Conservation (phyloP, 2,113 vertebrate species). For the Melospiza melodia region DNA sequence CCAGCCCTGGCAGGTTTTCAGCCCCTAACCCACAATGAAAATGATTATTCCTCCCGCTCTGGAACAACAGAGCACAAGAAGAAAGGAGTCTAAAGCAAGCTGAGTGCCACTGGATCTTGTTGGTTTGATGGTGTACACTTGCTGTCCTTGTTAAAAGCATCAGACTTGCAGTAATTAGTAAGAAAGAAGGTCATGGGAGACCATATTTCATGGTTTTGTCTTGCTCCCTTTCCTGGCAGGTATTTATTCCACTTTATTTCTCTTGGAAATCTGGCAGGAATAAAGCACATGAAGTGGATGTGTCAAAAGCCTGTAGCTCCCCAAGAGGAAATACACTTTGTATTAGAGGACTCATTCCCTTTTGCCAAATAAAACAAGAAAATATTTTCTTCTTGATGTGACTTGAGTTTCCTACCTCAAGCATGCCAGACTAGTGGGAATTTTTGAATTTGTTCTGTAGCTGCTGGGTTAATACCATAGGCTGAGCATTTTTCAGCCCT, state of each 20-base stretch:
- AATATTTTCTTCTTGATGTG: constrained; percentile 8
- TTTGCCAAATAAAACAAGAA: constrained; percentile 46
- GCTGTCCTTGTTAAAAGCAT: background rate
- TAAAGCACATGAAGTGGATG: background rate
- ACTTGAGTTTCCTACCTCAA: background rate
- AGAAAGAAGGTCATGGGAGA: background rate
- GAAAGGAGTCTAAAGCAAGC: background rate
- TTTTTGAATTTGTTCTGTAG: background rate
- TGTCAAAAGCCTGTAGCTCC: background rate
- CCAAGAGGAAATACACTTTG: background rate
- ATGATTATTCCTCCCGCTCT: background rate
- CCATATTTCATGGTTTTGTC: background rate
- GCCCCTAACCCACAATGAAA: background rate
- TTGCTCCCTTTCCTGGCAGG: constrained; percentile 15
- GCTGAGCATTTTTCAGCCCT: background rate
- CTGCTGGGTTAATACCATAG: background rate
- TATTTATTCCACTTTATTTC: background rate
- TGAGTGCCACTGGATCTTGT: background rate
- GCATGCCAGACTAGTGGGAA: background rate
- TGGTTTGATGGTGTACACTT: background rate
- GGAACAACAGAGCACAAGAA: background rate
- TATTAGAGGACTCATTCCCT: background rate
- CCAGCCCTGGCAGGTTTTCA: background rate
- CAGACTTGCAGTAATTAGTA: background rate
- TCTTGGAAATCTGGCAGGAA: constrained; percentile 29